Evolutionary conservation across 2,797 vertebrate species (phyloP), one percentile per base, ranked within the genome.

Genomic region (Channa striata): DNA sequence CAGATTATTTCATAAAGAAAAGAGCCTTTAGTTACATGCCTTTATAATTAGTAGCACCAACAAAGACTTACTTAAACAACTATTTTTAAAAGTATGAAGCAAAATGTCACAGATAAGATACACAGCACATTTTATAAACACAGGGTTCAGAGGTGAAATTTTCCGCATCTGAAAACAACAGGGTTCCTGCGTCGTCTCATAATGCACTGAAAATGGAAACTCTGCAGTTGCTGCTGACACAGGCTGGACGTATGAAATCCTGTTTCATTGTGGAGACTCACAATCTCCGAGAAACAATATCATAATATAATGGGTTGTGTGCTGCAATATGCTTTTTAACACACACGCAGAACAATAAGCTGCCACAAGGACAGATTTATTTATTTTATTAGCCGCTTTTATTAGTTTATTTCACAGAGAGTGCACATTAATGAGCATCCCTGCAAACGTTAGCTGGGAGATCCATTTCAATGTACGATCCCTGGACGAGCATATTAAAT

Each of bases 311-410:
- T 3, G 1, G 17, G 8, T 14, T 8, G 6, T 16, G 14, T 14
- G 7, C 34, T 21, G 23, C 6, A 53, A 43, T 42, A 43, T 14
- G n/a, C 21, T 20, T 57, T 62, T 11, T 33, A 49, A 40, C 0
- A 5, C 3, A 1, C 25, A n/a, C 1, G 3, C 12, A 11, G 65
- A 44, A 50, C 51, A 56, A 66, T 59, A 69, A 59, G 34, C 34
- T 17, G n/a, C 39, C 47, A 20, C 36, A 46, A 36, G 19, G 14
- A 52, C 71, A 0, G 9, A 40, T 53, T 61, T 40, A 53, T 80
- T 64, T 23, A 71, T 58, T 80, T 64, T 23, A 71, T 58, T 67
- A 34, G 21, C n/a, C 5, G 8, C 20, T 59, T 71, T 68, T 63
- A 70, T 69, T 64, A 34, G 57, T 72, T 65, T 34, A 25, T 53